Base-by-base conservation (phyloP, 2,888 invertebrate species). In the Hirudinaria manillensis region DNA sequence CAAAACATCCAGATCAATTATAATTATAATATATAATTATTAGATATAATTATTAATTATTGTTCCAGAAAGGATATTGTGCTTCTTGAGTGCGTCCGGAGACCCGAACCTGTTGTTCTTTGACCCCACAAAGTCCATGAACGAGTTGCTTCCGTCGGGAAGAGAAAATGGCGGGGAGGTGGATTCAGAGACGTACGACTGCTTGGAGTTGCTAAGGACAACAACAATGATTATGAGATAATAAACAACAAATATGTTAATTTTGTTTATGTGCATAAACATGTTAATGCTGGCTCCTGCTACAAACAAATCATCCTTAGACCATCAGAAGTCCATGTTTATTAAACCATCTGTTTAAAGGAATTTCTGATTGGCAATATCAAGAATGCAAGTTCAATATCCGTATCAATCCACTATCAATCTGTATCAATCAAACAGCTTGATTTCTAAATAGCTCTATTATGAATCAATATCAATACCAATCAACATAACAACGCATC, bases 51-150 rank as follows among this genome's bases (percentile, higher is more conserved):
- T 45, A 45, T 45, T 45, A 1, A 16, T 45, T 10, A 2, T 1
- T 10, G 19, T 61, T 19, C 13, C 13, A 13, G 7, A 75, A 79
- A 79, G 83, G 88, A 98, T 95, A 84, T 96, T 90, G 88, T 99
- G 98, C 89, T 97, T 96, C 88, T 93, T 92, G 78, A 96, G 95
- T 89, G 94, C 93, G 79, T 94, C 93, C 70, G 94, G 94, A 82
- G 94, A 96, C 81, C 94, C 90, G 88, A 96, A 98, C 83, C 97
- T 89, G 88, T 98, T 98, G 88, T 96, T 95, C 88, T 94, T 92
- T 88, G 93, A 93, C 82, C 93, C 93, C 82, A 93, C 92, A 87
- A 93, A 97, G 87, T 97, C 96, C 87, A 94, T 94, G 90, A 96
- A 99, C 80, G 96, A 96, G 72, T 94, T 93, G 78, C 93, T 92